phyloP scores from a whole-genome alignment of 53 echinoderm and acorn worm species.

The Henricia sp. region DNA sequence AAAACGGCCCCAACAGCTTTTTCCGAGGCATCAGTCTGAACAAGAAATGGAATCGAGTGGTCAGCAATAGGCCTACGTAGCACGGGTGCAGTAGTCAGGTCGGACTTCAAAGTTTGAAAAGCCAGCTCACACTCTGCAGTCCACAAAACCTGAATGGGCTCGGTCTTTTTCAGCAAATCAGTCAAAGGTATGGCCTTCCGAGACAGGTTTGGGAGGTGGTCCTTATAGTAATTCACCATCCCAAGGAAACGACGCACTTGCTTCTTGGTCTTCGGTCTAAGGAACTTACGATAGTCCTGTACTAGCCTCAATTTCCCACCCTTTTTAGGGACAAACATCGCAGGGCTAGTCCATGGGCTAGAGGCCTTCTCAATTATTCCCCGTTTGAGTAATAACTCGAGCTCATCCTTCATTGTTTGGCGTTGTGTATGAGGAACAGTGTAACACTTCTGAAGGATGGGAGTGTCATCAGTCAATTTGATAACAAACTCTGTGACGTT shows the following conservation, averaged over 20 bases:
- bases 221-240: conserved; percentile 67
- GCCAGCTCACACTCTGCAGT: conserved; percentile 5
- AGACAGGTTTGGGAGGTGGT: conserved; percentile 61
- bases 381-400: conserved; percentile 4
- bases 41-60: too few species aligned
- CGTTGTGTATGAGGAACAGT: conserved; percentile 30
- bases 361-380: background rate
- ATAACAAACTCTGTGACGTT: conserved; percentile 12
- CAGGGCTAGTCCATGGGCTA: background rate
- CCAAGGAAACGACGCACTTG: conserved; percentile 70
- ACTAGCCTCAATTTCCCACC: background rate
- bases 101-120: conserved; percentile 11
- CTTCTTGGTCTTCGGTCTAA: conserved; percentile 63
- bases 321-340: conserved; percentile 4
- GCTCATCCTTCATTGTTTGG: conserved; percentile 32
- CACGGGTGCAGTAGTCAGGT: too few species aligned
- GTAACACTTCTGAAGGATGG: conserved; percentile 24
- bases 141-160: conserved; percentile 2
- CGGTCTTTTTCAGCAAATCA: conserved; percentile 52
- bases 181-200: conserved; percentile 52
- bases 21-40: too few species aligned
- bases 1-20: too few species aligned
- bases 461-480: conserved; percentile 4
- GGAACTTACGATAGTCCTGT: conserved; percentile 12
- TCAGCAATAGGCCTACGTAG: too few species aligned